Evolutionary conservation across 2,797 vertebrate species (phyloP), one percentile per base, ranked within the genome.

Genomic region (Chaetodon trifasciatus): DNA sequence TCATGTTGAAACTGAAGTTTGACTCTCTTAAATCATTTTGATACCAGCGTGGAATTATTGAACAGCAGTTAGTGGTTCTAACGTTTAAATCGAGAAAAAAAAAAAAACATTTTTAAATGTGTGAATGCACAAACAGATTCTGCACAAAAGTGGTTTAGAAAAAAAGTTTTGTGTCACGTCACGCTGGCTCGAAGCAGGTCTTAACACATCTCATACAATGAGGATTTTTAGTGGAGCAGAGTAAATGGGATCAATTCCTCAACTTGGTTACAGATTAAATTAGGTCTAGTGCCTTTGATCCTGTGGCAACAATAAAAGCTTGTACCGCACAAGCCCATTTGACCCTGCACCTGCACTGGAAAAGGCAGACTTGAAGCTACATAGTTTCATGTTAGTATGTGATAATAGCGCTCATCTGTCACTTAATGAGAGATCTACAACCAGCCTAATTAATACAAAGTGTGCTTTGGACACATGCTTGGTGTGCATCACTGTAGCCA

Each of bases 201-300:
- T 62, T 49, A 35, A 13, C 47, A 35, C 5, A 2, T 74, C n/a
- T 55, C 21, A 19, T 28, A 16, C 35, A 35, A 56, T 62, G 46
- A 55, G 21, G 8, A 19, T 37, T 63, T 42, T 58, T 44, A 21
- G 28, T 21, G 2, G 8, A 16, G 10, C 50, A 28, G 15, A 68
- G 47, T 70, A 13, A 58, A n/a, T 12, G 3, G 11, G 40, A 80
- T 72, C 21, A 56, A 8, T 57, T 47, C 73, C 23, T 68, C 39
- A 56, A 53, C 4, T 47, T 69, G n/a, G 35, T 69, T n/a, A 37
- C 17, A 40, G 44, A 79, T 74, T 74, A 21, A 80, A 77, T 71
- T 40, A 67, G 70, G 64, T 74, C 39, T 17, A 23, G 61, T 82
- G 68, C 69, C 81, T 85, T 83, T 72, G 55, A 76, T 55, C 46